Base-by-base conservation (phyloP, 2,113 vertebrate species). In the Neogobius melanostomus region DNA sequence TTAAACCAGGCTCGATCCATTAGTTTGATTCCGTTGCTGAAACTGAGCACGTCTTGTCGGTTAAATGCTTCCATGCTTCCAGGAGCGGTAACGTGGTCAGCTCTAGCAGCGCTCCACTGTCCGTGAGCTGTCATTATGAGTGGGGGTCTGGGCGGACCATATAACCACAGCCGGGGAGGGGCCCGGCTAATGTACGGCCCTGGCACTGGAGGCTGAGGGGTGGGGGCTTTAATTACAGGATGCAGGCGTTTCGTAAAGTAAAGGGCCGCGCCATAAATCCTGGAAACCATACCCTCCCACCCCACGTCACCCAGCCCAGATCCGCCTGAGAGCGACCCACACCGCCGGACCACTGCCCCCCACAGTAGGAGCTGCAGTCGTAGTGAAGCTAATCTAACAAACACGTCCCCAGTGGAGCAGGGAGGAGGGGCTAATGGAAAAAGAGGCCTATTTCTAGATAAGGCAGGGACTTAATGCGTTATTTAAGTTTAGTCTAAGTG, bases 201-300 rank as follows among this genome's bases (percentile, higher is more conserved):
- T 11, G 56, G 56, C 77, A 72, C 78, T 84, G 52, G 78, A 85
- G 87, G 89, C 81, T 79, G 28, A 36, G 28, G 28, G 83, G 67
- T 47, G 59, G 80, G 74, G 71, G 88, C 70, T 89, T 92, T 93
- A 93, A 93, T 93, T 94, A 93, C 91, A 94, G 92, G 92, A 94
- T 92, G 88, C 90, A 86, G 87, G 87, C 89, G 82, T 91, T 91
- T 90, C 57, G 77, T 91, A 87, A 12, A 36, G 28, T 36, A 36
- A 85, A 91, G 85, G 83, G 85, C 85, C 74, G 81, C 66, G 56
- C 86, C 87, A 88, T 94, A 94, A 91, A 93, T 94, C 90, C 90
- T 76, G 81, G 79, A 89, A 93, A 90, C 84, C 45, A 72, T 15
- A 45, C 8, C 90, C 80, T 63, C 53, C 72, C 84, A 66, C 28